A percentile compares a stretch with the other conserved stretches of the same genome.
Conservation (phyloP, 2,888 invertebrate genomes). For the Agrotis exclamationis region DNA sequence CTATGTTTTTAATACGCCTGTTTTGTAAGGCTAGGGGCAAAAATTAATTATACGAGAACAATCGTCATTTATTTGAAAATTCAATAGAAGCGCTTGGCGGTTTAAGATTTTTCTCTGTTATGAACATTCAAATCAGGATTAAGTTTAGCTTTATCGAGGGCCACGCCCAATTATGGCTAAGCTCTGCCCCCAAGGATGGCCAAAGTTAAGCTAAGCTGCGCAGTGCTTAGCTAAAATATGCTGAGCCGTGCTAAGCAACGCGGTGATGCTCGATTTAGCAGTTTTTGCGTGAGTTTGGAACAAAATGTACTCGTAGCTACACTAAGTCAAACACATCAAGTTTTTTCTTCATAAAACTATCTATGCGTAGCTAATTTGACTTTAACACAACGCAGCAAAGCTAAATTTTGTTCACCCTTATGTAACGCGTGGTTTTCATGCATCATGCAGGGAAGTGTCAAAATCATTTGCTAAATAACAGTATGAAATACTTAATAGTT, state of each 20-base stretch:
- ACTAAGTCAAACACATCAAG: not conserved
- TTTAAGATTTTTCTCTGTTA: constrained; percentile 5
- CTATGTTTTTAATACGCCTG: constrained; percentile 58
- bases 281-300: not conserved
- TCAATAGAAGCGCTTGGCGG: constrained; percentile 36
- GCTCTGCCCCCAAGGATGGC: not conserved
- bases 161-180: not conserved
- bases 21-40: constrained; percentile 14
- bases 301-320: not conserved
- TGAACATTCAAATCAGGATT: constrained; percentile 29
- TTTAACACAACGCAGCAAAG: not conserved
- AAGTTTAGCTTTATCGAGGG: not conserved
- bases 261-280: not conserved
- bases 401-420: not conserved
- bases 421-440: not conserved
- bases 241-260: not conserved
- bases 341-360: not conserved
- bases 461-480: not conserved
- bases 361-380: not conserved
- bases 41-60: constrained; percentile 29
- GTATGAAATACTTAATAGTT: not conserved
- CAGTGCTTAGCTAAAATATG: not conserved
- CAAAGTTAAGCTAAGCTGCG: not conserved
- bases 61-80: constrained; percentile 41
- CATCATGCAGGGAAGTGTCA: not conserved